Evolutionary conservation across 2,113 vertebrate genomes (phyloP), one percentile per base, ranked within the genome.

Genomic region (Micromys minutus): DNA sequence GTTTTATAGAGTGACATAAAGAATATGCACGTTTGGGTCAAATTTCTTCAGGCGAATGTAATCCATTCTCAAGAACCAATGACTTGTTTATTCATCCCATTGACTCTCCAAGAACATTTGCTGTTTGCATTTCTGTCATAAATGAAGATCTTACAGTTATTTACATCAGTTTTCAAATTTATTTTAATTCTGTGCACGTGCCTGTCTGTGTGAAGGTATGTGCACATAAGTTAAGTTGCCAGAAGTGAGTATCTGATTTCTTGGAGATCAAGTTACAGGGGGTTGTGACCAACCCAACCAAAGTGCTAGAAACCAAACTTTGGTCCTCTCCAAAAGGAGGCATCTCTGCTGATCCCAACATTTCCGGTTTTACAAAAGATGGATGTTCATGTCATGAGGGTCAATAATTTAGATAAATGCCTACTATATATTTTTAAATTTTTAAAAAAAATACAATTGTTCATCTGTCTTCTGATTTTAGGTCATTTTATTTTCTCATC

Each of bases 11-110:
- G 2, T 39, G 10, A 8, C 57, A 39, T 31, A 26, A 7, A 39
- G 22, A 13, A 21, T 16, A 24, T 34, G 19, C 0, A 6, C 7
- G 52, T 84, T n/a, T 67, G 59, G 36, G 21, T 57, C 9, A 7
- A 36, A 4, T 0, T 76, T n/a, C n/a, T n/a, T 15, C 47, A 3
- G 29, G 0, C n/a, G 8, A 26, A 24, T n/a, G 36, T 19, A 24
- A 21, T 76, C 3, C n/a, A 24, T 9, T 65, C 26, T 45, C 16
- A 34, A 63, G 39, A 45, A 34, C 59, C 6, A 11, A 63, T 19
- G 8, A 2, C 24, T 42, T 84, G 16, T 63, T 63, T 84, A 5
- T 19, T 57, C 55, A 29, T 39, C 69, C n/a, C 34, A 52, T 5
- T 24, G n/a, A 26, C 34, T 39, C 45, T 31, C 75, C 16, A 31